Percentiles rank a stretch among this genome's conserved stretches.
phyloP scores from a whole-genome alignment of 2,888 invertebrate species.

The Scotopteryx bipunctaria region DNA sequence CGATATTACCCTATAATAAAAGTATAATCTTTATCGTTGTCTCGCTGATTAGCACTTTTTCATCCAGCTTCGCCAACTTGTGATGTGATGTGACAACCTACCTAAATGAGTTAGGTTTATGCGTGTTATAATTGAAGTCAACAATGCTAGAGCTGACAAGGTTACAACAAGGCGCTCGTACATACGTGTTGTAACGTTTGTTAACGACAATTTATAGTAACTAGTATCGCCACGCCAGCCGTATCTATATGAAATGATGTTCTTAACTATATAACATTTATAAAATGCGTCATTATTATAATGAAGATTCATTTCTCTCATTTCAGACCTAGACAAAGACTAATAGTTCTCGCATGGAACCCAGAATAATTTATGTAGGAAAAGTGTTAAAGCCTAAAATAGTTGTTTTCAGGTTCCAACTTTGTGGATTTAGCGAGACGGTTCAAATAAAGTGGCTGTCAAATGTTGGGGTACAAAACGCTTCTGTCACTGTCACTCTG shows the following conservation, averaged over 20 bases:
- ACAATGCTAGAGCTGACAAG: constrained; percentile 34
- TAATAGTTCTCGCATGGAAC: constrained; percentile 3
- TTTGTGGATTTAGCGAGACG: constrained; percentile 35
- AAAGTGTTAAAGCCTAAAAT: constrained; percentile 18
- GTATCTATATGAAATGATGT: constrained; percentile 16
- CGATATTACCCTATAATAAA: constrained; percentile 11
- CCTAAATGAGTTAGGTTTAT: constrained; percentile 5
- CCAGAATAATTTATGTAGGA: constrained; percentile 21
- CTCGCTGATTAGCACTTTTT: no score
- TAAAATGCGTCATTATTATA: not conserved
- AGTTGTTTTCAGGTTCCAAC: constrained; percentile 19
- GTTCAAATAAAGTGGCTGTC: constrained; percentile 37
- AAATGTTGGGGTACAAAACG: constrained; percentile 41
- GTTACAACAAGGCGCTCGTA: constrained; percentile 18
- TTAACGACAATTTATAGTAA: constrained; percentile 27
- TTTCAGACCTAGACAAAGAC: constrained; percentile 1
- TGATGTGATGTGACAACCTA: no score
- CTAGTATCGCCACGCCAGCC: constrained; percentile 22
- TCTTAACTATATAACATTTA: constrained; percentile 1
- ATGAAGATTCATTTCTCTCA: not conserved
- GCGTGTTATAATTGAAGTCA: constrained; percentile 27
- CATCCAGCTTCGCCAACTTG: no score
- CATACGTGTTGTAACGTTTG: constrained; percentile 4
- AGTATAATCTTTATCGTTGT: not conserved
- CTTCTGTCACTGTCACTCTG: constrained; percentile 40